phyloP scores from a whole-genome alignment of 2,888 invertebrate genomes.

The Heteromurus nitidus region DNA sequence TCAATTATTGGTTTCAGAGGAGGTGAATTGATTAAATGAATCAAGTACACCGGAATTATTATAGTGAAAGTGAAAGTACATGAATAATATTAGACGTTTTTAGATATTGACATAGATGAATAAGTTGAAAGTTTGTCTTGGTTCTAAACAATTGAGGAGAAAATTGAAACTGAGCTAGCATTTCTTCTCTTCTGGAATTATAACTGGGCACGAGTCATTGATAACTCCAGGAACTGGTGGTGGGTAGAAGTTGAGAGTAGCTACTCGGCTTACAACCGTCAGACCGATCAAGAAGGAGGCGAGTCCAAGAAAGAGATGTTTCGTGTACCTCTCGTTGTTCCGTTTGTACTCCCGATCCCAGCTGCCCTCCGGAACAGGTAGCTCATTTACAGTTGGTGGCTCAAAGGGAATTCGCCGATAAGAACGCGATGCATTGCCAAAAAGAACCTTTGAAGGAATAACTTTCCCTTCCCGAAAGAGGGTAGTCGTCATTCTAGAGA shows the following conservation, averaged over 20 bases:
- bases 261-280: conserved; percentile 9
- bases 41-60: no score
- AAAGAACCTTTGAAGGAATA: no score
- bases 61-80: not conserved
- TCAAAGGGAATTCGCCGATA: conserved; percentile 25
- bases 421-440: conserved; percentile 6
- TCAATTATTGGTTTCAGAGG: no score
- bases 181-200: conserved; percentile 10
- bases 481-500: no score
- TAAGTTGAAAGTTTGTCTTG: no score
- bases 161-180: not conserved
- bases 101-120: no score
- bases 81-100: no score
- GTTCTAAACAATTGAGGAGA: not conserved
- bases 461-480: no score
- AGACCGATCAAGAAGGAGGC: conserved; percentile 35
- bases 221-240: conserved; percentile 18
- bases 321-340: conserved; percentile 40
- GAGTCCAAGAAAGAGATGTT: conserved; percentile 41
- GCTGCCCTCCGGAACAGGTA: conserved; percentile 26
- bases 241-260: conserved; percentile 18
- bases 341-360: conserved; percentile 38
- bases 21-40: no score
- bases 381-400: conserved; percentile 30
- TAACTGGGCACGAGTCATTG: conserved; percentile 25